Percentiles rank a stretch among this genome's conserved stretches.
Evolutionary conservation across 2,797 vertebrate genomes (phyloP).

Genomic region (Setipinna tenuifilis): DNA sequence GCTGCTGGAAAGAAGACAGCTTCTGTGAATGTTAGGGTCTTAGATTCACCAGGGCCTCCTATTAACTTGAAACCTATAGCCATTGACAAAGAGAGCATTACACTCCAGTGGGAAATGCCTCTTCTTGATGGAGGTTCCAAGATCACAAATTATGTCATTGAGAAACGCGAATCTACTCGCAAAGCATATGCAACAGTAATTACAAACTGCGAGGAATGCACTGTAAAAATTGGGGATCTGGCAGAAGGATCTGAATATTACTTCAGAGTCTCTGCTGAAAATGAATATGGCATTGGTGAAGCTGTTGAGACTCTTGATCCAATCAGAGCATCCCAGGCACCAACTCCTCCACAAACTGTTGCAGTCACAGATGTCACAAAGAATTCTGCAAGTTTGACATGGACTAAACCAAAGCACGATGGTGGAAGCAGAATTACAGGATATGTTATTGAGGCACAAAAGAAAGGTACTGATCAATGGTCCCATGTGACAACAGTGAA

Average conservation of each 20-base stretch:
- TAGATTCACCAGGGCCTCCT: constrained; percentile 95
- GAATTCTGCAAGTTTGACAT: constrained; percentile 88
- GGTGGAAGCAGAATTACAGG: constrained; percentile 96
- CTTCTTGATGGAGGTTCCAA: constrained; percentile 95
- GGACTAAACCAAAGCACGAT: constrained; percentile 96
- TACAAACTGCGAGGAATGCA: constrained; percentile 88
- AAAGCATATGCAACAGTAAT: constrained; percentile 92
- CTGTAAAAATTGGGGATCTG: constrained; percentile 83
- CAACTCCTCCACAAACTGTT: constrained; percentile 89
- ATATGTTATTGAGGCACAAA: constrained; percentile 96
- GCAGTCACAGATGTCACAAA: constrained; percentile 93
- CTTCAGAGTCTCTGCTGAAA: constrained; percentile 96
- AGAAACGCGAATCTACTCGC: constrained; percentile 97
- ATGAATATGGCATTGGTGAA: constrained; percentile 96
- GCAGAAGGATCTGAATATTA: constrained; percentile 96
- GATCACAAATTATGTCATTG: constrained; percentile 96
- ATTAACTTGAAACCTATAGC: constrained; percentile 90
- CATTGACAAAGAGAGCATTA: constrained; percentile 92
- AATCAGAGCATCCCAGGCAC: constrained; percentile 91
- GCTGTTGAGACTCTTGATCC: constrained; percentile 91
- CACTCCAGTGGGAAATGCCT: constrained; percentile 94
- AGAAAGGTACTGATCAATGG: constrained; percentile 95
- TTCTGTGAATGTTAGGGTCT: constrained; percentile 90
- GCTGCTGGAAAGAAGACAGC: constrained; percentile 92
- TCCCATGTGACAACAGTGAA: constrained; percentile 91